phyloP scores from a whole-genome alignment of 2,113 vertebrate species.

The Toxotes jaculatrix region DNA sequence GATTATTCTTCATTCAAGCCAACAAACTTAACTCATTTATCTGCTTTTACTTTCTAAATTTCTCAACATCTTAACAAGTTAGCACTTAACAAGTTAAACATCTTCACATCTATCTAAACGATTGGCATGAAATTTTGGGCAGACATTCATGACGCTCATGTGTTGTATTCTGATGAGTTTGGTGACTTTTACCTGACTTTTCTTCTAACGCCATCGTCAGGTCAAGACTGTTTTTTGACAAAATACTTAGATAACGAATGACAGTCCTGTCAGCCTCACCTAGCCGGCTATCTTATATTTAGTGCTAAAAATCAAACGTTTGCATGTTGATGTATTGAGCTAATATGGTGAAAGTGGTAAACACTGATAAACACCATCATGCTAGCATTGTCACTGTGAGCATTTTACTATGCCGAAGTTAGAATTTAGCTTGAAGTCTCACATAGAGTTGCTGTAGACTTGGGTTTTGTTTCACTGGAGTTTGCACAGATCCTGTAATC shows the following conservation, averaged over 20 bases:
- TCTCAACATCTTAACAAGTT: not conserved
- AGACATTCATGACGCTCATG: not conserved
- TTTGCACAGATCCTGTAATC: constrained; percentile 7
- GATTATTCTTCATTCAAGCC: not conserved
- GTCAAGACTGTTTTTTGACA: no score
- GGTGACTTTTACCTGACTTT: not conserved
- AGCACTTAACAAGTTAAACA: no score
- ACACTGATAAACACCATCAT: not conserved
- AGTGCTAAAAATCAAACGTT: no score
- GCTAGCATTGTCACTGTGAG: not conserved
- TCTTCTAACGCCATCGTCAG: not conserved
- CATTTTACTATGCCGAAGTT: not conserved
- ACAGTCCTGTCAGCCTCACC: no score
- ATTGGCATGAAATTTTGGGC: not conserved
- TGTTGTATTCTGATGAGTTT: not conserved
- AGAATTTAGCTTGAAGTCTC: not conserved
- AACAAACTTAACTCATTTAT: not conserved
- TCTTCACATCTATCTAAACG: not conserved
- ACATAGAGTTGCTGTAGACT: not conserved
- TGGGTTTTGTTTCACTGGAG: not conserved
- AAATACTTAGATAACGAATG: no score
- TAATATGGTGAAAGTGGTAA: no score
- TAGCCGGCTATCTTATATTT: no score
- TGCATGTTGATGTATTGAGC: no score
- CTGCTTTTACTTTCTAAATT: not conserved